Conservation (phyloP, 2,797 vertebrate species). For the Sparidentex hasta region DNA sequence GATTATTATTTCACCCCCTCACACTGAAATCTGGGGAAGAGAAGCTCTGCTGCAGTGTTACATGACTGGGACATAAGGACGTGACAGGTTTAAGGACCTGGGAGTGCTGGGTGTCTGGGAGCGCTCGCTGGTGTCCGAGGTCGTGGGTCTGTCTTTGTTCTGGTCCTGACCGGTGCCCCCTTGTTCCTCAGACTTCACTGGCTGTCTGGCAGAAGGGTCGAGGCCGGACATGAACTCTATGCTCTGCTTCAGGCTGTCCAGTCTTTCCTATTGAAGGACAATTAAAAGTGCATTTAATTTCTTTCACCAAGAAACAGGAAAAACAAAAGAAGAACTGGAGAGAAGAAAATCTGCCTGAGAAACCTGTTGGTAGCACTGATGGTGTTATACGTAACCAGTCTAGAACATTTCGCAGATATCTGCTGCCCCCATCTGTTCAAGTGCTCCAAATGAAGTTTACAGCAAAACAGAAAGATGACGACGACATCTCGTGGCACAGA, state of each 20-base stretch:
- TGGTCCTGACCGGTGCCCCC: constrained; percentile 76
- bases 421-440: constrained; percentile 73
- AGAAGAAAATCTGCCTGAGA: neutral
- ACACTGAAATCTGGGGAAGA: neutral
- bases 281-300: neutral
- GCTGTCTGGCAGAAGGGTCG: constrained; percentile 87
- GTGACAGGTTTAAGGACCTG: constrained; percentile 81
- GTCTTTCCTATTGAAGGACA: constrained; percentile 89
- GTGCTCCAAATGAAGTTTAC: neutral
- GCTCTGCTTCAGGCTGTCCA: constrained; percentile 96
- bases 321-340: neutral
- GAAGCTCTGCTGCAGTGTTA: neutral
- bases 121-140: constrained; percentile 84
- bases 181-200: constrained; percentile 84
- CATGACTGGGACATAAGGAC: neutral
- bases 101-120: constrained; percentile 87
- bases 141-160: constrained; percentile 79
- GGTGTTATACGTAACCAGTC: neutral
- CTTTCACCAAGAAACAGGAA: neutral
- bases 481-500: neutral
- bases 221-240: constrained; percentile 97
- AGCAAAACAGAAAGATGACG: neutral
- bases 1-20: neutral
- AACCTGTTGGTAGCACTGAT: neutral
- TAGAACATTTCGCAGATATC: constrained; percentile 1